Percentiles rank a stretch among this genome's conserved stretches.
These are phyloP conservation scores for Drosophila buzzatii DNA, from an alignment of 2,888 invertebrate genomes.

Conservation along the genomic window DNA sequence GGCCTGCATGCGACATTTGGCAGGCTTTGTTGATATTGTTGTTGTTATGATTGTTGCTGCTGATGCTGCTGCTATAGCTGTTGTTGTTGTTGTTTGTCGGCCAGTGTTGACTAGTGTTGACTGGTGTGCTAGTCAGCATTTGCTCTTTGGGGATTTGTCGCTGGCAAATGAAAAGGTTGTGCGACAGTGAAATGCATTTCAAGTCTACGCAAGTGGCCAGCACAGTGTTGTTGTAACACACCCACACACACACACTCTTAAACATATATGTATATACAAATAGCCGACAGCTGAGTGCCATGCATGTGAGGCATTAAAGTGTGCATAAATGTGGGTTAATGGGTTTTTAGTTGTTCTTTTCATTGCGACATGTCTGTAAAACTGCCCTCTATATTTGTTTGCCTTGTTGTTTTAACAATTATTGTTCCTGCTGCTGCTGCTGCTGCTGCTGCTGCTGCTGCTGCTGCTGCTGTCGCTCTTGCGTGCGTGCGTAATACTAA, in stretches of 20 bases:
- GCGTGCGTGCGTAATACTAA: constrained; percentile 9
- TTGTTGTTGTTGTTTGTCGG: constrained; percentile 30
- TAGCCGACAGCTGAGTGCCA: constrained; percentile 44
- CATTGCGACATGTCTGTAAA: constrained; percentile 51
- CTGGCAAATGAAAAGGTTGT: constrained; percentile 61
- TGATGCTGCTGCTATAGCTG: constrained; percentile 18
- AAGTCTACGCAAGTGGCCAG: constrained; percentile 56
- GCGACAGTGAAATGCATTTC: constrained; percentile 72
- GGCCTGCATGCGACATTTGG: constrained; percentile 66
- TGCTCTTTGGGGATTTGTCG: constrained; percentile 55
- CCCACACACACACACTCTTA: constrained; percentile 6
- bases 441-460: constrained; percentile 13
- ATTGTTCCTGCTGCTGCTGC: constrained; percentile 12
- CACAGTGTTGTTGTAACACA: constrained; percentile 40
- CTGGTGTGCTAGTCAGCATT: constrained; percentile 59
- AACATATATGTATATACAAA: constrained; percentile 16
- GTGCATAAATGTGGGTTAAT: constrained; percentile 79
- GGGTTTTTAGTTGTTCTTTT: constrained; percentile 78
- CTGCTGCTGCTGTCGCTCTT: constrained; percentile 8
- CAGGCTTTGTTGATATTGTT: constrained; percentile 26
- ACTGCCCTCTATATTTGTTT: constrained; percentile 41
- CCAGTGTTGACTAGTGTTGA: constrained; percentile 55
- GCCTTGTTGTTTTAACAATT: constrained; percentile 12
- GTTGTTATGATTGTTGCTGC: constrained; percentile 34
- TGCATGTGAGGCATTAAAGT: constrained; percentile 66